Base-by-base conservation (phyloP, 35 echinoderm and acorn worm species). In the Hemicentrotus pulcherrimus region DNA sequence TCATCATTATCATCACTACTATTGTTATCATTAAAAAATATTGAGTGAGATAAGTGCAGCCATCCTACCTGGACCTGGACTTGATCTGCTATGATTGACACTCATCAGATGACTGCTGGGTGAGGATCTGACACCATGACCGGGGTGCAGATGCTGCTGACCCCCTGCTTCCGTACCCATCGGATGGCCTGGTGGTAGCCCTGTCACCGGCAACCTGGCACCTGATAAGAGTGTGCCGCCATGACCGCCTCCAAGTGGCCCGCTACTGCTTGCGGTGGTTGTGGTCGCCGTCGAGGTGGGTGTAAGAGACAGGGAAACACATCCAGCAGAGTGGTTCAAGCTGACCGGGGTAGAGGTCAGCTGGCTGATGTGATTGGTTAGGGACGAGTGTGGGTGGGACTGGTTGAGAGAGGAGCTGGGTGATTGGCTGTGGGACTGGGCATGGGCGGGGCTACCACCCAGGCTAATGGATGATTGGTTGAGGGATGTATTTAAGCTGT, bases 321-420 rank as follows among this genome's bases (percentile, higher is more conserved):
- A 11, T 46, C n/a, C 30, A 19, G 58, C 18, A 35, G 95, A 91
- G 88, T 95, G 87, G 48, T 92, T 95, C 28, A 95, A 33, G 35
- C 47, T 92, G 7, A 95, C 86, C 32, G 95, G 10, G 11, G 94
- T 86, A 8, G 58, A 86, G 32, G 61, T 92, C 18, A 92, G 48
- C n/a, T 94, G 95, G 55, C 45, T 47, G 4, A 95, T 47, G 48
- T 86, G 94, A 86, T 95, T 95, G 70, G 94, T 86, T 46, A 86
- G 60, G 19, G 65, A 15, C 6, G 95, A 41, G 1, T 46, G 60
- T 6, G 52, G 46, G 46, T 85, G 95, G 35, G 94, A 92, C 89
- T 96, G 94, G 88, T 93, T 96, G 45, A 95, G 47, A 9, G 97
- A 98, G 48, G 95, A 96, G 89, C 95, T 98, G 5, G 92, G 61